phyloP scores from a whole-genome alignment of 2,797 vertebrate species.

The Ctenopoma kingsleyae region DNA sequence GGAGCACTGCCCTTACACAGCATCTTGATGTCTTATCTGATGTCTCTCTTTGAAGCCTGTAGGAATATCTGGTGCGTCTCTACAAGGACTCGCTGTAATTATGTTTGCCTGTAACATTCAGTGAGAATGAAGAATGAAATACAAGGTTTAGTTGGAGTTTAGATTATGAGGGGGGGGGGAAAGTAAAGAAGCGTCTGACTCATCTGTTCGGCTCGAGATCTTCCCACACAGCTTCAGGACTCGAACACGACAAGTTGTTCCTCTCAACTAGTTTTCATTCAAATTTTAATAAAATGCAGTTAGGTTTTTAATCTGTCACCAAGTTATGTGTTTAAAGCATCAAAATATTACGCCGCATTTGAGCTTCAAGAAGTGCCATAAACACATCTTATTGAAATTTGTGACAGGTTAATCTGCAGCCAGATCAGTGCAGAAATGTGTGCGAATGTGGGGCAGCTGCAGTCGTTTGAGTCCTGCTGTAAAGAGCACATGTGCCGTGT shows the following conservation, averaged over 20 bases:
- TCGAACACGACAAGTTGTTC: constrained; percentile 12
- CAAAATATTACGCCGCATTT: not conserved
- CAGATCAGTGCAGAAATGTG: not conserved
- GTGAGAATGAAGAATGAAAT: constrained; percentile 18
- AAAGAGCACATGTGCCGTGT: not conserved
- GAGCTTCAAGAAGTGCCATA: too few species aligned
- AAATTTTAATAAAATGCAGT: constrained; percentile 5
- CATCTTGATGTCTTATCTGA: constrained; percentile 38
- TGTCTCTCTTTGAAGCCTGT: constrained; percentile 40
- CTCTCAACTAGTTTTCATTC: constrained; percentile 25
- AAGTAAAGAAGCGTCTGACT: constrained; percentile 46
- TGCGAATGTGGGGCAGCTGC: not conserved
- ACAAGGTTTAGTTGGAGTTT: constrained; percentile 38
- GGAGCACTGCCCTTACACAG: constrained; percentile 13
- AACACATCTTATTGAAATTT: not conserved
- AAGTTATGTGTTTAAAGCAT: not conserved
- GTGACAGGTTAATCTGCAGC: not conserved
- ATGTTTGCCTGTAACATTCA: constrained; percentile 38
- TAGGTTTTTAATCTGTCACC: not conserved
- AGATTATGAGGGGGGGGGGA: constrained; percentile 9
- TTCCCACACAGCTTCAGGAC: constrained; percentile 43
- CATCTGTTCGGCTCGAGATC: constrained; percentile 42
- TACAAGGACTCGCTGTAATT: constrained; percentile 51
- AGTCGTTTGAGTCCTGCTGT: too few species aligned
- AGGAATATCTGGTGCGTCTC: constrained; percentile 27